These are phyloP conservation scores for Diachrysia chrysitis DNA, from an alignment of 2,888 invertebrate genomes.

Conservation along the genomic window DNA sequence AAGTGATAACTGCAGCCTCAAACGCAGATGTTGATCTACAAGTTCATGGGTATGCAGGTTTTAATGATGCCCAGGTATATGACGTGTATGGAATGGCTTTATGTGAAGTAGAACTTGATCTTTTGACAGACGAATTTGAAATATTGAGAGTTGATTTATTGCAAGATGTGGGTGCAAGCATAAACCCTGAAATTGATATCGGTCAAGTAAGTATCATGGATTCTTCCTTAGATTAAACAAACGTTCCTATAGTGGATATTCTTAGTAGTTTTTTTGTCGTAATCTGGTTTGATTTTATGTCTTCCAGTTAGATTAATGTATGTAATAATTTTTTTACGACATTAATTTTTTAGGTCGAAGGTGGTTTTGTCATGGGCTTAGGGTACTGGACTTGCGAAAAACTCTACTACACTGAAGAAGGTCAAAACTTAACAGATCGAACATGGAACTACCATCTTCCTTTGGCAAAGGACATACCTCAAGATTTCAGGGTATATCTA, in stretches of 20 bases:
- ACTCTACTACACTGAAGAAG: constrained; percentile 88
- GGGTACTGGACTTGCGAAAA: constrained; percentile 92
- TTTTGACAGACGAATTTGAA: constrained; percentile 91
- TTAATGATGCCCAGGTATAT: constrained; percentile 55
- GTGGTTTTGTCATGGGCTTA: constrained; percentile 91
- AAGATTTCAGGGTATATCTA: constrained; percentile 89
- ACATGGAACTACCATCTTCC: constrained; percentile 93
- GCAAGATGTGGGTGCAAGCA: constrained; percentile 91
- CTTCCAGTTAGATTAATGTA: too few relatives aligned
- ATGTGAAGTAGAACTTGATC: constrained; percentile 92
- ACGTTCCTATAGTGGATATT: background rate
- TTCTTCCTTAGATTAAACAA: background rate
- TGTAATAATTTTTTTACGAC: background rate
- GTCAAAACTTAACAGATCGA: constrained; percentile 90
- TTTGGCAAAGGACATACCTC: constrained; percentile 90
- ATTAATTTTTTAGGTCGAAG: constrained; percentile 82
- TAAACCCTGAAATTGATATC: constrained; percentile 91
- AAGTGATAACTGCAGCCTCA: constrained; percentile 84
- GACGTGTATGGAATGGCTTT: constrained; percentile 87
- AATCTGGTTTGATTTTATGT: too few relatives aligned
- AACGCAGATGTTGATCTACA: constrained; percentile 70
- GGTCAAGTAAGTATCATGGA: constrained; percentile 86
- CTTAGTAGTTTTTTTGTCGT: too few relatives aligned
- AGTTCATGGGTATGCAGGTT: constrained; percentile 60
- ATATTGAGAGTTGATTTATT: constrained; percentile 90